A percentile compares a stretch with the other conserved stretches of the same genome.
Conservation (phyloP, 2,888 invertebrate species). For the Antitype chi region DNA sequence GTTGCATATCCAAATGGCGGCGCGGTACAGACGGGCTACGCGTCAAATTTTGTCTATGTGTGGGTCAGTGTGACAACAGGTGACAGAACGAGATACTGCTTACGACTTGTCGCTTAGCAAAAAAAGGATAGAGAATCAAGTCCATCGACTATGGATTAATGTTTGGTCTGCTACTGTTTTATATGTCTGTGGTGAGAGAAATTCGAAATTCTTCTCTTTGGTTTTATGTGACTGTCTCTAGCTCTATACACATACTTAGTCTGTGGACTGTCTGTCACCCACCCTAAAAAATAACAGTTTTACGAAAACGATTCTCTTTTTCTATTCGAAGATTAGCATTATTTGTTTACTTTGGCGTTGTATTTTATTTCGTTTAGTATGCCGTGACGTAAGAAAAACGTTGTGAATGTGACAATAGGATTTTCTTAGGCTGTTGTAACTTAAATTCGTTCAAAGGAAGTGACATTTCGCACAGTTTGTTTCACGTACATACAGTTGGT, state of each 20-base stretch:
- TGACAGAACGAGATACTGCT: too few relatives aligned
- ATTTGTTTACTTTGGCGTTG: conserved; percentile 56
- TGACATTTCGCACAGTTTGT: conserved; percentile 63
- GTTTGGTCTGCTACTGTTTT: too few relatives aligned
- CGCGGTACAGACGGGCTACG: too few relatives aligned
- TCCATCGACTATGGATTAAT: too few relatives aligned
- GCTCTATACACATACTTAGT: neutral
- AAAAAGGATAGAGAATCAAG: too few relatives aligned
- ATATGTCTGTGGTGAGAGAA: too few relatives aligned
- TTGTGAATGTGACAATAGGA: conserved; percentile 56
- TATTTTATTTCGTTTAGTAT: conserved; percentile 37
- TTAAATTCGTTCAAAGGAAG: conserved; percentile 53
- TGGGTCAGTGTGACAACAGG: too few relatives aligned
- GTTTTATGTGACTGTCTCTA: neutral
- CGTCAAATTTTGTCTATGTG: too few relatives aligned
- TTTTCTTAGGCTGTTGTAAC: conserved; percentile 50
- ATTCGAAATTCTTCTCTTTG: conserved; percentile 14
- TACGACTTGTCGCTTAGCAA: too few relatives aligned
- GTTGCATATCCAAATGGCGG: too few relatives aligned
- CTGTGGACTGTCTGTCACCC: conserved; percentile 40
- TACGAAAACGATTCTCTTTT: conserved; percentile 37
- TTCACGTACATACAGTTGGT: conserved; percentile 54
- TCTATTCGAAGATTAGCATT: conserved; percentile 25
- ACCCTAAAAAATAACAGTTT: conserved; percentile 39
- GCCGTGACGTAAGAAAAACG: conserved; percentile 49